These are phyloP conservation scores for Aleiodes sp. DNA, from an alignment of 1,140 invertebrate genomes.

Conservation along the genomic window DNA sequence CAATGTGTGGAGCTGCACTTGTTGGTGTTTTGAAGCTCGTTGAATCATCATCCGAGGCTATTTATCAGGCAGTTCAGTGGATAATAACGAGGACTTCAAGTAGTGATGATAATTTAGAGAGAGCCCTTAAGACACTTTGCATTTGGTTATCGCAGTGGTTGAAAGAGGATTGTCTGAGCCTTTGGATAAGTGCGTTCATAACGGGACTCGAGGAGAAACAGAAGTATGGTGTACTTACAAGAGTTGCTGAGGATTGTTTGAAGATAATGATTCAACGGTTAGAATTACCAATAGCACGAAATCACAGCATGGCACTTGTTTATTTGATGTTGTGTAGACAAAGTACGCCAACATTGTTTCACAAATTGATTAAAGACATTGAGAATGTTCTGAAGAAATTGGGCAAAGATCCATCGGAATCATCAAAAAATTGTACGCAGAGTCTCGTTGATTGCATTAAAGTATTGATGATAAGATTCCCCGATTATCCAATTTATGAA, in stretches of 20 bases:
- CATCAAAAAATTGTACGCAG: conserved; percentile 58
- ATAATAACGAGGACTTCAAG: conserved; percentile 55
- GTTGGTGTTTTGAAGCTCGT: conserved; percentile 69
- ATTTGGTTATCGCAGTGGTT: conserved; percentile 66
- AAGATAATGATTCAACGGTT: conserved; percentile 61
- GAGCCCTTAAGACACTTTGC: conserved; percentile 65
- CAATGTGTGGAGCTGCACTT: conserved; percentile 65
- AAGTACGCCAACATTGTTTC: conserved; percentile 61
- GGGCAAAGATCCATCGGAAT: conserved; percentile 55
- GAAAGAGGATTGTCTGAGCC: conserved; percentile 63
- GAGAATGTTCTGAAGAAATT: conserved; percentile 50
- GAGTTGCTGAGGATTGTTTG: conserved; percentile 65
- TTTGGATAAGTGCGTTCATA: conserved; percentile 68
- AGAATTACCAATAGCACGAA: conserved; percentile 60
- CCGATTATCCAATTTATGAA: conserved; percentile 59
- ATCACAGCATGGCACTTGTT: conserved; percentile 63
- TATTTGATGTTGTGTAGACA: conserved; percentile 68
- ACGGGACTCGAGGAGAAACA: conserved; percentile 64
- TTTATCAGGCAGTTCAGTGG: conserved; percentile 62
- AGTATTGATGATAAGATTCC: conserved; percentile 64
- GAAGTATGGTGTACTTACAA: conserved; percentile 63
- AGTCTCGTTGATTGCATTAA: conserved; percentile 64
- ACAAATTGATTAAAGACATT: conserved; percentile 50
- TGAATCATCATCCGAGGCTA: conserved; percentile 40
- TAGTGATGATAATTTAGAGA: conserved; percentile 59